A percentile compares a stretch with the other conserved stretches of the same genome.
Evolutionary conservation across 2,797 vertebrate species (phyloP).

Genomic region (Taeniopygia guttata): DNA sequence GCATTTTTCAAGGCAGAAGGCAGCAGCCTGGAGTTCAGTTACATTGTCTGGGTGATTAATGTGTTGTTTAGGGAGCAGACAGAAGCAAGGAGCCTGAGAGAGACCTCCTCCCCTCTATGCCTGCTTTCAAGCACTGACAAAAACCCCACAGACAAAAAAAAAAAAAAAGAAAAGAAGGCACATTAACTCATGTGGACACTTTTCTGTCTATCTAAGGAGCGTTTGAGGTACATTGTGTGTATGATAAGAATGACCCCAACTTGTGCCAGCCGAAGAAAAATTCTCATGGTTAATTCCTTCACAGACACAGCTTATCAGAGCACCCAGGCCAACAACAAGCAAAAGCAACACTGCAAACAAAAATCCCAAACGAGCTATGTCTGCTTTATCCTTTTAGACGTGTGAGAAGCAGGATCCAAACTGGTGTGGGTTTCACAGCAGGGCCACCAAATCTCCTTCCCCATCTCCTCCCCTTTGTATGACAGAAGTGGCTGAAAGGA

Average conservation of each 20-base stretch:
- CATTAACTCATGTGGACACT: background rate
- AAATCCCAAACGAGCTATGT: fast-evolving
- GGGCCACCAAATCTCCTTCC: background rate
- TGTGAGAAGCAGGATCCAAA: background rate
- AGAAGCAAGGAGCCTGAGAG: slow-evolving; percentile 48
- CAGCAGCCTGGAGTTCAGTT: slow-evolving; percentile 47
- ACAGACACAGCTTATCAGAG: background rate
- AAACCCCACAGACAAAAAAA: background rate
- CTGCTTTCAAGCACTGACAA: background rate
- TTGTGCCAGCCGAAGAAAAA: background rate
- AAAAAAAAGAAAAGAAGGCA: background rate
- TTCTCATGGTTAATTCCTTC: background rate
- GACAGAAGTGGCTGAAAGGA: background rate
- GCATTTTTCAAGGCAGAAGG: slow-evolving; percentile 15
- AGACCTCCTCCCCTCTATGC: background rate
- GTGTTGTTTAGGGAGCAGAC: slow-evolving; percentile 17
- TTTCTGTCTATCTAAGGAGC: background rate
- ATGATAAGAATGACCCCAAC: background rate
- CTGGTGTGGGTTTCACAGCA: background rate
- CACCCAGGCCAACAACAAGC: background rate
- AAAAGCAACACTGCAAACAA: background rate
- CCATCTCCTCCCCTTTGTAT: background rate
- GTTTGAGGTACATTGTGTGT: background rate
- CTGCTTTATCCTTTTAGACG: background rate
- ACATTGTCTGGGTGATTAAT: slow-evolving; percentile 6